Evolutionary conservation across 1,140 invertebrate genomes (phyloP), one percentile per base, ranked within the genome.

Genomic region (Meteorus sp.): DNA sequence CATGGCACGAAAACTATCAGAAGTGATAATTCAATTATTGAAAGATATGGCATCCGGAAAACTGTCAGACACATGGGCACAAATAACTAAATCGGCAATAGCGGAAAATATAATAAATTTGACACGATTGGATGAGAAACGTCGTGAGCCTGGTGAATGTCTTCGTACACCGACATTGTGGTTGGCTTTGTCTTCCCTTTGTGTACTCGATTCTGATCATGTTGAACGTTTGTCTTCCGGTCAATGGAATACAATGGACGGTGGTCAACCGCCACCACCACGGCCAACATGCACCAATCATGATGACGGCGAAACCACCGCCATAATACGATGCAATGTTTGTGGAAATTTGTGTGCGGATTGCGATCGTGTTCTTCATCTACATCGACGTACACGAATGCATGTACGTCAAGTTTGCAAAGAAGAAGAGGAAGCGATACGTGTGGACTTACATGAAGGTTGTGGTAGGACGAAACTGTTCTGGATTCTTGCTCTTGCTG

Each of bases 261-360:
- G n/a, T n/a, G n/a, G 83, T 2, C 82, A 85, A 65, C 77, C 82
- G 44, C 72, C 84, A 27, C 84, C 86, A 27, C 88, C 88, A 3
- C 45, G 61, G n/a, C 89, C 90, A 4, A 89, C 89, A 25, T 99
- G 97, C 80, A 89, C 85, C 47, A 99, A 99, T 77, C 97, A 99
- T 74, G 97, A 99, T 73, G 97, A 99, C 74, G 93, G 93, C 1
- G 89, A 94, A 70, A 99, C 96, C 0, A 84, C 88, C 1, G 96
- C 96, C 1, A 92, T 97, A 37, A 94, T 99, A 43, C 89, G 93
- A 56, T 99, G 97, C 75, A 89, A 88, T 56, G 83, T 85, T 5
- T 99, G 97, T 74, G 94, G 93, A 2, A 92, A 95, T 64, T 81
- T 98, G 9, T 99, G 97, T 77, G 88, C 90, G 1, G 97, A 98